phyloP scores from a whole-genome alignment of 2,888 invertebrate genomes.

The Drosophila nigricruria region DNA sequence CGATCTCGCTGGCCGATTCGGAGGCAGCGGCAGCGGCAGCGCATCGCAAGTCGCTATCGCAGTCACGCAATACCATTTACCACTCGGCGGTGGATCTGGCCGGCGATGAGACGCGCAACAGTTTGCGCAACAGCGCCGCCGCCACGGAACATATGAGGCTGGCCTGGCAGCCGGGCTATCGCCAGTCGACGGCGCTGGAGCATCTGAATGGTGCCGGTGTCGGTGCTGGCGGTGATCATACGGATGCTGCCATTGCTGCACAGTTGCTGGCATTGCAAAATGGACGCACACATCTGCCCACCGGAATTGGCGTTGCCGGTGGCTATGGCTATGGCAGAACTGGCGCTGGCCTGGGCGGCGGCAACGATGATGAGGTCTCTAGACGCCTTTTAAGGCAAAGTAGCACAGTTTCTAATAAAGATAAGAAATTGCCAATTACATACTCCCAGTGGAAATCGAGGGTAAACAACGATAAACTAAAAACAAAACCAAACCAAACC shows the following conservation, averaged over 20 bases:
- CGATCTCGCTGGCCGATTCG: slow-evolving; percentile 85
- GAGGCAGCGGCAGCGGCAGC: slow-evolving; percentile 84
- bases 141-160: slow-evolving; percentile 56
- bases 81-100: slow-evolving; percentile 87
- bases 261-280: slow-evolving; percentile 79
- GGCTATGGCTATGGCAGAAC: slow-evolving; percentile 17
- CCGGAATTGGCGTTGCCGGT: slow-evolving; percentile 64
- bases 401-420: slow-evolving; percentile 84
- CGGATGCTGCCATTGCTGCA: slow-evolving; percentile 6
- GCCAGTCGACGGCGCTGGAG: slow-evolving; percentile 84
- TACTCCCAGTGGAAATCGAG: slow-evolving; percentile 88
- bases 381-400: slow-evolving; percentile 85
- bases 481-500: slow-evolving; percentile 9
- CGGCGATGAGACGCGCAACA: slow-evolving; percentile 80
- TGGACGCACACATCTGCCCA: slow-evolving; percentile 68
- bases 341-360: slow-evolving; percentile 33
- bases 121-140: slow-evolving; percentile 53
- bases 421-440: slow-evolving; percentile 87
- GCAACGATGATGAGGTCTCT: slow-evolving; percentile 86
- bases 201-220: slow-evolving; percentile 58
- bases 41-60: slow-evolving; percentile 86
- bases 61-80: slow-evolving; percentile 88
- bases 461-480: slow-evolving; percentile 84
- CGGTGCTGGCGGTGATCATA: slow-evolving; percentile 47
- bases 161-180: slow-evolving; percentile 75